These are phyloP conservation scores for Pagrus major DNA, from an alignment of 2,113 vertebrate species.

Conservation along the genomic window DNA sequence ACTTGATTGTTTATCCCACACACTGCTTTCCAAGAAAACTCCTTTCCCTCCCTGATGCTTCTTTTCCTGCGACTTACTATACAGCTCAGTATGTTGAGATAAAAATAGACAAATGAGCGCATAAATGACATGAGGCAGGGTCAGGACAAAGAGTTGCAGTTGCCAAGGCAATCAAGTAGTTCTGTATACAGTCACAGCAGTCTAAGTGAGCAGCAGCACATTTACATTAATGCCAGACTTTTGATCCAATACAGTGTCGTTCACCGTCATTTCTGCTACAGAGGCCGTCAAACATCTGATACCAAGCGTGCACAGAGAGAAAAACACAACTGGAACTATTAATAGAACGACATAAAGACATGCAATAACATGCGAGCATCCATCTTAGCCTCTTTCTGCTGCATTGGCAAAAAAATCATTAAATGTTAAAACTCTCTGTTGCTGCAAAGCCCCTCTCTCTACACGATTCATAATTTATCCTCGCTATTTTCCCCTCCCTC, in stretches of 20 bases:
- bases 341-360: slow-evolving; percentile 50
- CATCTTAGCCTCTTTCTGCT: slow-evolving; percentile 73
- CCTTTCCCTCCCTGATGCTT: slow-evolving; percentile 6
- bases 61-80: slow-evolving; percentile 26
- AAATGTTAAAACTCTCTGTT: slow-evolving; percentile 87
- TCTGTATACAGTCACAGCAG: slow-evolving; percentile 26
- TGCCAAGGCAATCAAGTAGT: slow-evolving; percentile 58
- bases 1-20: slow-evolving; percentile 31
- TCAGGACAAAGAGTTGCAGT: slow-evolving; percentile 51
- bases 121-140: slow-evolving; percentile 37
- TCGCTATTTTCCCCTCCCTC: slow-evolving; percentile 43
- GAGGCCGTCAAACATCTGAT: not conserved
- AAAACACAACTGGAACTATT: slow-evolving; percentile 14
- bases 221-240: slow-evolving; percentile 30
- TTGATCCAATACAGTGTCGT: not conserved
- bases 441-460: slow-evolving; percentile 79
- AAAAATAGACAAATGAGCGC: slow-evolving; percentile 71
- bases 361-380: slow-evolving; percentile 66
- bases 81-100: slow-evolving; percentile 14
- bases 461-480: slow-evolving; percentile 81
- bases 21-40: slow-evolving; percentile 21
- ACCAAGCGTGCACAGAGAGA: not conserved
- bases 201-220: not conserved
- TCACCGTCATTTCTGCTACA: not conserved
- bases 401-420: slow-evolving; percentile 77